Evolutionary conservation across 2,797 vertebrate species (phyloP), one percentile per base, ranked within the genome.

Genomic region (Gymnopithys bicolor): DNA sequence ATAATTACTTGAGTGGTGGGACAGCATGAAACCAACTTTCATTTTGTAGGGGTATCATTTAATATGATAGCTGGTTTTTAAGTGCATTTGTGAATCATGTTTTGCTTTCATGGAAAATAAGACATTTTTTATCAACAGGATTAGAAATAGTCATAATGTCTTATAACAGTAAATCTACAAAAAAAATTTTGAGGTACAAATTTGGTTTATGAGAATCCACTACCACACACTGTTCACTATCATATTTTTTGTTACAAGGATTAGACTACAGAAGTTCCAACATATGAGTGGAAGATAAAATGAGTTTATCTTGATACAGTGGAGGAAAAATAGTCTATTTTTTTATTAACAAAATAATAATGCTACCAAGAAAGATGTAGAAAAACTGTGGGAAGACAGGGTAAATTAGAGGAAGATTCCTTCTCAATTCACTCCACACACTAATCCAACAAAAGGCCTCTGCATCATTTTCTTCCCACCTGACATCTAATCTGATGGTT

Each of bases 21-120:
- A 93, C 71, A 93, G 51, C 60, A 90, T 68, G 74, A 90, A 97
- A 79, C 14, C 53, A 71, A 49, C 30, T 82, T 83, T 55, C 60
- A 49, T 78, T 84, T 28, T 94, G 51, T 41, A 84, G 49, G 74
- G 66, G 35, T 75, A 73, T 93, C 52, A 86, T 76, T 96, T 91
- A 96, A 95, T 41, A 84, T 35, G 62, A 87, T 18, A 37, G 21
- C 70, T 95, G 49, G 4, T 84, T 94, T 49, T 79, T 67, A 82
- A 78, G 76, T 68, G 53, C 32, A 51, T 45, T 91, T 84, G 19
- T 84, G 75, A 93, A 83, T 84, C 41, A 14, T 66, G 32, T 68
- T 94, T 87, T 93, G 30, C 23, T 78, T 49, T 84, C 71, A 51
- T 52, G 48, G 80, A 83, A 89, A 52, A 51, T 33, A 78, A 32